Base-by-base conservation (phyloP, 1,140 invertebrate genomes). In the Drusus annulatus region DNA sequence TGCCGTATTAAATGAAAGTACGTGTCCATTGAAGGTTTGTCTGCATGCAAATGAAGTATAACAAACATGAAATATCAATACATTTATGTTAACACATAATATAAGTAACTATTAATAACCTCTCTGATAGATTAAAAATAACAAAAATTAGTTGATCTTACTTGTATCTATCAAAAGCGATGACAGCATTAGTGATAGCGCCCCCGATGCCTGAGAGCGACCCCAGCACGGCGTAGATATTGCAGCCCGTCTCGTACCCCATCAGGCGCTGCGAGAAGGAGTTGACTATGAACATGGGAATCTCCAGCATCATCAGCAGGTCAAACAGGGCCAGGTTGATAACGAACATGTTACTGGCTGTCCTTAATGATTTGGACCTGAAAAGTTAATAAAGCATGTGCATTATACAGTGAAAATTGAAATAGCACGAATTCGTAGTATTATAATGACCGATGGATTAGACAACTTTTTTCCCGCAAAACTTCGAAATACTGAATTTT, bases 251-350 rank as follows among this genome's bases (percentile, higher is more conserved):
- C 83, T 94, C 91, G 87, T 93, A 94, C 1, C 93, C 93, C 65
- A 94, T 84, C 58, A 92, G 90, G 36, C 92, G 90, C 83, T 93
- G 91, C 69, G 92, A 86, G 86, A 93, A 92, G 3, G 93, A 94
- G 84, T 93, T 95, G 8, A 91, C 81, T 52, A 95, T 90, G 50
- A 95, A 90, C 84, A 94, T 86, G 0, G 94, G 94, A 89, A 95
- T 94, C 84, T 95, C 94, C n/a, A 92, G 4, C 89, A 93, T 92
- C 94, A 95, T 95, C 82, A 93, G 88, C 68, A 95, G 85, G 86
- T 96, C 95, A 85, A 95, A 94, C 16, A 96, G 79, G 0, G 95
- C 94, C 81, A 96, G 87, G 88, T 95, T 96, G 16, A 96, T 91
- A 0, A 96, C 92, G 76, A 96, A 93, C 87, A 95, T 92, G 87